Conservation (phyloP, 2,113 vertebrate species). For the Probosciger aterrimus region DNA sequence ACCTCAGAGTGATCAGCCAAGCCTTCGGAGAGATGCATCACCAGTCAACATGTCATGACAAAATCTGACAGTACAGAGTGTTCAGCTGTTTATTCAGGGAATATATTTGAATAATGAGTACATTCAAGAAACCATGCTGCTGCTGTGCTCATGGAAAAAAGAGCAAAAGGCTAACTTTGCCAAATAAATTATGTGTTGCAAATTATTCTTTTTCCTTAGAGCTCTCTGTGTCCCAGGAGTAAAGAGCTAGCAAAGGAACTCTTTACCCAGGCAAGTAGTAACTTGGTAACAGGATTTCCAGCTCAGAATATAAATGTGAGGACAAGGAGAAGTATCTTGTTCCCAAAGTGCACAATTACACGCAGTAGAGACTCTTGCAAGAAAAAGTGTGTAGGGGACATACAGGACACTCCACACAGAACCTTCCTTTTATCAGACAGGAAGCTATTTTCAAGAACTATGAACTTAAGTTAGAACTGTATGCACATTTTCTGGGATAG, state of each 20-base stretch:
- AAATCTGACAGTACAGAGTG: slow-evolving; percentile 36
- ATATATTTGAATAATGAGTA: slow-evolving; percentile 38
- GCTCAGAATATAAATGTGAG: background rate
- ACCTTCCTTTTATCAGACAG: background rate
- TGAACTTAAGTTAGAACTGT: background rate
- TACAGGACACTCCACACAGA: background rate
- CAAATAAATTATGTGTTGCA: slow-evolving; percentile 32
- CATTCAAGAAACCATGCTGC: slow-evolving; percentile 23
- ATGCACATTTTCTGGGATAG: background rate
- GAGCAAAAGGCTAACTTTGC: slow-evolving; percentile 26
- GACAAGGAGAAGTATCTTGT: background rate
- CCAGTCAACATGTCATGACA: slow-evolving; percentile 23
- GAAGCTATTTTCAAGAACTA: background rate
- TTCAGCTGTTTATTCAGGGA: slow-evolving; percentile 20
- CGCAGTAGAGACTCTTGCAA: background rate
- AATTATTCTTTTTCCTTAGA: slow-evolving; percentile 19
- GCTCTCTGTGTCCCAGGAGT: background rate
- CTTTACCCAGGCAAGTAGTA: background rate
- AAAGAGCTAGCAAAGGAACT: slow-evolving; percentile 11
- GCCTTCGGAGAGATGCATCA: background rate
- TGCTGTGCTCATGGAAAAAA: background rate
- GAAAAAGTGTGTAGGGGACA: background rate
- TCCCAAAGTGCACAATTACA: background rate
- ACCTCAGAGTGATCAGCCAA: slow-evolving; percentile 5
- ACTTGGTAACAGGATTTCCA: slow-evolving; percentile 23